Base-by-base conservation (phyloP, 1,140 invertebrate genomes). In the Akabosia matsudoensis region DNA sequence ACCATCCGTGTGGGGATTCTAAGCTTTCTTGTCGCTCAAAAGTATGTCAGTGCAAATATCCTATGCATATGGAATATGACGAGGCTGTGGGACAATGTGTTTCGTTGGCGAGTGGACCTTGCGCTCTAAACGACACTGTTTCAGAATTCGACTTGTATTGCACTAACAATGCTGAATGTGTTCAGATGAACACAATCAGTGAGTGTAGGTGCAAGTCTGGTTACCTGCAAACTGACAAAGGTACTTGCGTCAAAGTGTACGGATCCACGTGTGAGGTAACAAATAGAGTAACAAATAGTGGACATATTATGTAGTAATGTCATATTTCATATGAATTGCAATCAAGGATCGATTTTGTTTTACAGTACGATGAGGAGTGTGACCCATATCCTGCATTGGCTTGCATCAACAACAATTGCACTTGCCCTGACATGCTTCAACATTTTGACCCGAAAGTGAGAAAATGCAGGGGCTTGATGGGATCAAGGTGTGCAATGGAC, bases 41-140 rank as follows among this genome's bases (percentile, higher is more conserved):
- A 51, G 45, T 75, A 22, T 78, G 77, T 26, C 70, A 73, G 22
- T 78, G 77, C 33, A 78, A 78, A 70, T 75, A 64, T 52, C 74
- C 54, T 1, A 70, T 74, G 1, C 77, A 78, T 34, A 54, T 61
- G 71, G 18, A 56, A 22, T 78, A 76, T 45, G 77, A 78, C 10
- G 71, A 76, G 33, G 33, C 34, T 7, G 3, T n/a, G 0, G 51
- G 26, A 10, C 67, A 75, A 33, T 78, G 77, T 30, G 28, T 75
- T 10, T 54, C 33, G 24, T 52, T 78, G n/a, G 71, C 74, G n/a
- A 34, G 51, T 33, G 77, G 77, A 1, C 74, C 74, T 31, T 78
- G 77, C 24, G 22, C n/a, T 16, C 22, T 75, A 13, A 78, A 78
- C 37, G 74, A 78, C 26, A 71, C 61, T n/a, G 24, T 52, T 0